These are phyloP conservation scores for Zaprionus kolodkinae DNA, from an alignment of 1,140 invertebrate genomes.

Conservation along the genomic window DNA sequence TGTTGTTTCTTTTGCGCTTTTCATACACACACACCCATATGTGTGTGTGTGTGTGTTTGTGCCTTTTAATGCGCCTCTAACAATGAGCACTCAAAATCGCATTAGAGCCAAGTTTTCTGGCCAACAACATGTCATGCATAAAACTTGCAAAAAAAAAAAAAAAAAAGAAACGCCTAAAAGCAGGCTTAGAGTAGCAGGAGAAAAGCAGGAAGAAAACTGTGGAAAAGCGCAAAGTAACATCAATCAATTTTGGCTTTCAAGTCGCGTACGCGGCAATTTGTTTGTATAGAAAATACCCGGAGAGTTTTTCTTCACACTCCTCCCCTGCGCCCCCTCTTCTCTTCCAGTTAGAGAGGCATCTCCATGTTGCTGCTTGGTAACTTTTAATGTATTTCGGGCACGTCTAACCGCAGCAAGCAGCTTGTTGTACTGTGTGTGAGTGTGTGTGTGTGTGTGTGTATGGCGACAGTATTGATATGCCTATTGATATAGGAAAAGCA, in stretches of 20 bases:
- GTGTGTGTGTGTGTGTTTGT: constrained; percentile 9
- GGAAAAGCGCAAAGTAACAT: constrained; percentile 65
- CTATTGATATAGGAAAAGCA: constrained; percentile 70
- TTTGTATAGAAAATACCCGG: constrained; percentile 76
- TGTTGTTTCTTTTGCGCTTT: neutral
- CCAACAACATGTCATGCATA: constrained; percentile 40
- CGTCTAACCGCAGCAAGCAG: constrained; percentile 68
- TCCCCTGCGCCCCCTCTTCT: neutral
- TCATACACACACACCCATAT: neutral
- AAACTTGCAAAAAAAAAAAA: constrained; percentile 36
- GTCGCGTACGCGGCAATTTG: constrained; percentile 81
- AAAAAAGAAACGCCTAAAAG: constrained; percentile 61
- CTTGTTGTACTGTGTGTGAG: constrained; percentile 5
- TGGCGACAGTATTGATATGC: constrained; percentile 69
- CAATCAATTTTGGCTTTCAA: constrained; percentile 81
- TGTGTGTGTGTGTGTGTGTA: neutral
- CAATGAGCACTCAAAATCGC: constrained; percentile 81
- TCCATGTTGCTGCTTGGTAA: constrained; percentile 54
- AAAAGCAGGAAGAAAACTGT: neutral
- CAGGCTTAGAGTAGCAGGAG: constrained; percentile 27
- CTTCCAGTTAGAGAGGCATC: neutral
- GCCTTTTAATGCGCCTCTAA: constrained; percentile 61
- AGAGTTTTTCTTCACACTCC: constrained; percentile 54
- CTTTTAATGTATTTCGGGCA: constrained; percentile 81
- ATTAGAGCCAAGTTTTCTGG: constrained; percentile 63